Percentiles rank a stretch among this genome's conserved stretches.
Evolutionary conservation across 2,113 vertebrate species (phyloP).

Genomic region (Oreochromis niloticus): DNA sequence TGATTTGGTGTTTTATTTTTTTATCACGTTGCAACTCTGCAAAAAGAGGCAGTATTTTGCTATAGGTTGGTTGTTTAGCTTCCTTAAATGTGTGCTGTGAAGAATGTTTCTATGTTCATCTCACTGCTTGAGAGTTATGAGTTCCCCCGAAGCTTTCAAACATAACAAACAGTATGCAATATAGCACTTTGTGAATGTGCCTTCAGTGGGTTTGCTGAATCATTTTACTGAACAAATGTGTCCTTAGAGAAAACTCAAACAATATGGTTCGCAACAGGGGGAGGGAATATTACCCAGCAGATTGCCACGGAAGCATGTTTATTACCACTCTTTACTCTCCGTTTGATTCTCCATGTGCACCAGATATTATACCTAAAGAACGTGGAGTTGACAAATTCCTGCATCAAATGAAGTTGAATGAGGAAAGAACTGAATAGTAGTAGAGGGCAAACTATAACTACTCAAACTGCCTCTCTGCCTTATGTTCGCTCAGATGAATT

Average conservation of each 20-base stretch:
- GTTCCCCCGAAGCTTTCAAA: constrained; percentile 70
- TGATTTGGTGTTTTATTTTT: background rate
- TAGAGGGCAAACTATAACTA: background rate
- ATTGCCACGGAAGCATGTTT: constrained; percentile 56
- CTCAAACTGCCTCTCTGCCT: constrained; percentile 15
- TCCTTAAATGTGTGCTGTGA: constrained; percentile 49
- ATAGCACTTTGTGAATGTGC: constrained; percentile 66
- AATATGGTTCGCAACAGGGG: constrained; percentile 60
- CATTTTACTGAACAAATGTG: constrained; percentile 71
- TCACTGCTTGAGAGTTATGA: constrained; percentile 61
- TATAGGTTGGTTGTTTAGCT: constrained; percentile 29
- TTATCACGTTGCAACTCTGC: background rate
- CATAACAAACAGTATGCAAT: constrained; percentile 70
- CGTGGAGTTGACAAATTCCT: constrained; percentile 12
- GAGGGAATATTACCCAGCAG: constrained; percentile 45
- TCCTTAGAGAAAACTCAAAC: constrained; percentile 69
- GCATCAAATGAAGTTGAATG: background rate
- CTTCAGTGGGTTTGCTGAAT: constrained; percentile 67
- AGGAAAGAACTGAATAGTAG: constrained; percentile 3
- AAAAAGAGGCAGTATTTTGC: constrained; percentile 16
- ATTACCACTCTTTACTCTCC: constrained; percentile 34
- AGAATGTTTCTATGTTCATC: constrained; percentile 59
- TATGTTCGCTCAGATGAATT: constrained; percentile 29
- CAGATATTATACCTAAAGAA: background rate
- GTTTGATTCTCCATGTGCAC: constrained; percentile 28